Evolutionary conservation across 2,888 invertebrate genomes (phyloP).

Genomic region (Caenorhabditis sp.): DNA sequence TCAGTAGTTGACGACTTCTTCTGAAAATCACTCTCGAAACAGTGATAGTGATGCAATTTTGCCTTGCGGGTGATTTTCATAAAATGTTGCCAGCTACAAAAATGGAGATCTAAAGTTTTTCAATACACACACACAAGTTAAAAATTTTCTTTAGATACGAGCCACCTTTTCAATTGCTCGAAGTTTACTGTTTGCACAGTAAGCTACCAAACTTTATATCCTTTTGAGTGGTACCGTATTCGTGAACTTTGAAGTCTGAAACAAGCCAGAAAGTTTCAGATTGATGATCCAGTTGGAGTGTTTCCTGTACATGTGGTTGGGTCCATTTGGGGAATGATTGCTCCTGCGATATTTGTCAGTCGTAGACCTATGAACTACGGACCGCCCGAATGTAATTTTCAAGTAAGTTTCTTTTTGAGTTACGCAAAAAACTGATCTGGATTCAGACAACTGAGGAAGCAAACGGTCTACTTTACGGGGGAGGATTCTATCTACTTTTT

Average conservation of each 20-base stretch:
- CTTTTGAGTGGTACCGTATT: too few species aligned
- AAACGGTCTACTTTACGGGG: slow-evolving; percentile 65
- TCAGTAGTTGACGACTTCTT: too few species aligned
- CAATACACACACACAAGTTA: too few species aligned
- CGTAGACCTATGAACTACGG: slow-evolving; percentile 67
- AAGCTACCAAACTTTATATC: too few species aligned
- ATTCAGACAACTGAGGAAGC: slow-evolving; percentile 41
- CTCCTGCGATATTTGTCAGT: slow-evolving; percentile 77
- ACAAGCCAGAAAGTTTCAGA: slow-evolving; percentile 35
- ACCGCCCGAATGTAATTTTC: slow-evolving; percentile 52
- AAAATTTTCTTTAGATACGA: too few species aligned
- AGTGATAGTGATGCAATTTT: too few species aligned
- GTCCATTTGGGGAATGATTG: slow-evolving; percentile 80
- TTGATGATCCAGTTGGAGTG: slow-evolving; percentile 81
- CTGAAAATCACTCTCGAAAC: too few species aligned
- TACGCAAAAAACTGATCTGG: not conserved
- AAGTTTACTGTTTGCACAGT: too few species aligned
- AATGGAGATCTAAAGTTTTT: too few species aligned
- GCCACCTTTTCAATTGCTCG: too few species aligned
- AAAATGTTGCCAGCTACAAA: too few species aligned
- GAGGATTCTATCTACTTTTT: slow-evolving; percentile 55
- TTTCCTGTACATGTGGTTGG: slow-evolving; percentile 81
- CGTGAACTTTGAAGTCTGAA: not conserved
- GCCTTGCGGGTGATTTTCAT: too few species aligned
- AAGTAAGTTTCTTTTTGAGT: slow-evolving; percentile 22